phyloP scores from a whole-genome alignment of 2,888 invertebrate species.

The Euplagia quadripunctaria region DNA sequence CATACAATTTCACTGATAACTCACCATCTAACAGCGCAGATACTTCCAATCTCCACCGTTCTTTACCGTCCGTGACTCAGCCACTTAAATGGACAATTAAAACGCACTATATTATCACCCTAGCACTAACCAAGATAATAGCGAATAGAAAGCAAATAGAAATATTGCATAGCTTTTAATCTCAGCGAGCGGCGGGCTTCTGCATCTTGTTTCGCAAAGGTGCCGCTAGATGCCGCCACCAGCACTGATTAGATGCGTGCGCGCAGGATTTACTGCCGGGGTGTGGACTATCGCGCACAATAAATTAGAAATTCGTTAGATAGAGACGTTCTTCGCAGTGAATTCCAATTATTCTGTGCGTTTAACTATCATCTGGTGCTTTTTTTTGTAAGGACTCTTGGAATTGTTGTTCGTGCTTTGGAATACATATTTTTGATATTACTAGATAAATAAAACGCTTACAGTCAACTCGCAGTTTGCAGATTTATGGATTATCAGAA shows the following conservation, averaged over 20 bases:
- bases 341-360: slow-evolving; percentile 80
- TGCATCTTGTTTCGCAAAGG: slow-evolving; percentile 82
- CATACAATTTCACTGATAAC: slow-evolving; percentile 15
- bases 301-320: slow-evolving; percentile 87
- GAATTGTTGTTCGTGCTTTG: slow-evolving; percentile 32
- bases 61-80: slow-evolving; percentile 44
- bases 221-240: slow-evolving; percentile 82
- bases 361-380: slow-evolving; percentile 42
- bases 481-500: not conserved
- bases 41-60: slow-evolving; percentile 39
- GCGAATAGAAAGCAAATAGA: slow-evolving; percentile 68
- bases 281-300: slow-evolving; percentile 77
- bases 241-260: slow-evolving; percentile 79
- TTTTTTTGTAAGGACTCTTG: slow-evolving; percentile 42
- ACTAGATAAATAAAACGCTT: not conserved
- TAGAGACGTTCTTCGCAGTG: slow-evolving; percentile 76
- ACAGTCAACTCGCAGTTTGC: too few relatives aligned
- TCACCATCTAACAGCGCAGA: slow-evolving; percentile 18
- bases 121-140: slow-evolving; percentile 26
- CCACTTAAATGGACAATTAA: slow-evolving; percentile 58
- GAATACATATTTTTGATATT: slow-evolving; percentile 24
- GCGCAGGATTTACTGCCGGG: slow-evolving; percentile 81
- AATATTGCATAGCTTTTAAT: slow-evolving; percentile 67
- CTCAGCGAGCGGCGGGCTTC: slow-evolving; percentile 67
- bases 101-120: slow-evolving; percentile 36